phyloP scores from a whole-genome alignment of 2,113 vertebrate genomes.

The Stegostoma tigrinum region DNA sequence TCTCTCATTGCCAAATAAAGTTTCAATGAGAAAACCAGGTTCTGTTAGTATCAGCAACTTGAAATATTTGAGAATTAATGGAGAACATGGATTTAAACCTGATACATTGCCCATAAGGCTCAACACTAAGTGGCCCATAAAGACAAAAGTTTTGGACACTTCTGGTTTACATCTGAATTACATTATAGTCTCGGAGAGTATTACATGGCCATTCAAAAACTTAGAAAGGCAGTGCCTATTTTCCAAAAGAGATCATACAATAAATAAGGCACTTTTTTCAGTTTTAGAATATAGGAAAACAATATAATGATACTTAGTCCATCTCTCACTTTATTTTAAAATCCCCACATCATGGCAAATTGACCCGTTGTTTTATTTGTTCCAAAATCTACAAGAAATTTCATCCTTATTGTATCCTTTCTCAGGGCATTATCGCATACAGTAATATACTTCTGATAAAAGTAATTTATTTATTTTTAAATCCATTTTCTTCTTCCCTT shows the following conservation, averaged over 20 bases:
- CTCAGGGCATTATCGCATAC: not conserved
- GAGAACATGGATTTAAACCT: slow-evolving; percentile 2
- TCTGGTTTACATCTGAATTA: slow-evolving; percentile 20
- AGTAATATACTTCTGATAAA: not conserved
- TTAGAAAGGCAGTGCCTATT: not conserved
- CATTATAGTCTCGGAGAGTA: not conserved
- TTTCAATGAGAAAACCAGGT: not conserved
- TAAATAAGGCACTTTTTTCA: not conserved
- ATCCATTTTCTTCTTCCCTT: not conserved
- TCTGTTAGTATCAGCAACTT: not conserved
- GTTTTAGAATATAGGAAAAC: not conserved
- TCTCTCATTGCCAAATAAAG: not conserved
- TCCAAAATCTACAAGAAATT: not conserved
- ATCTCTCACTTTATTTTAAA: not conserved
- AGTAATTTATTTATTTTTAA: not conserved
- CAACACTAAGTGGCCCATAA: not conserved
- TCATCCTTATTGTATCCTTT: not conserved
- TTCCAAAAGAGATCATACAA: slow-evolving; percentile 15
- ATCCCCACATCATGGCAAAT: not conserved
- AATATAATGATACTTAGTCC: not conserved
- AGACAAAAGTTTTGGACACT: slow-evolving; percentile 14
- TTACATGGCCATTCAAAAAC: not conserved
- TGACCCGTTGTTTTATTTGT: not conserved
- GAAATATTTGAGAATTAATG: slow-evolving; percentile 5
- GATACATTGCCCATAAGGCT: not conserved